Evolutionary conservation across 2,797 vertebrate species (phyloP), one percentile per base, ranked within the genome.

Genomic region (Arctocebus calabarensis): DNA sequence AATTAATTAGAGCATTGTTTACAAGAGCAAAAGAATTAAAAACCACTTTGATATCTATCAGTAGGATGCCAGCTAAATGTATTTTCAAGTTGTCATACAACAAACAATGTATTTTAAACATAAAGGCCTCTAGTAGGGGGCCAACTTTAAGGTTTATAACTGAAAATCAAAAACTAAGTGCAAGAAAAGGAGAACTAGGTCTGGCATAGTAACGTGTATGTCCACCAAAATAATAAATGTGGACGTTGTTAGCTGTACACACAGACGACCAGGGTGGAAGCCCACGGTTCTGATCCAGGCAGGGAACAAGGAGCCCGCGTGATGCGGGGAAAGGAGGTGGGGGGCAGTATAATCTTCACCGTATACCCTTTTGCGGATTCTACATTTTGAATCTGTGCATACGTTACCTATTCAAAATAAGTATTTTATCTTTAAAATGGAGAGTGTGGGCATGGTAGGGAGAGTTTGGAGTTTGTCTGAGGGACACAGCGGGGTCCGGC

Each of bases 361-460:
- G 23, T 40, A 59, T 3, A 3, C 1, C 3, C 5, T 70, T 68
- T 81, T 34, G 59, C n/a, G 86, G 45, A 40, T 25, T 82, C 57
- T 16, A 23, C 17, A 25, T n/a, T 75, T 79, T 68, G 48, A 43
- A 55, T 75, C 79, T 55, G 27, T 74, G 20, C 0, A 1, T 40
- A 27, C 37, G 78, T 90, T 62, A 62, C 8, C n/a, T 88, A 52
- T 29, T 77, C 52, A 87, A 79, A 90, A 45, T 43, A 55, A 85
- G 22, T 22, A 73, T 45, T 86, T 79, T 64, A 55, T 43, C 57
- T 64, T 20, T 45, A 48, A 29, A n/a, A 45, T 32, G 3, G 1
- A 5, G 22, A 14, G 19, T 9, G 12, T 0, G 13, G 7, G 22
- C 14, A n/a, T 3, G 4, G 29, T 1, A 7, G 5, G 29, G 29